A percentile compares a stretch with the other conserved stretches of the same genome.
These are phyloP conservation scores for Diadema setosum DNA, from an alignment of 35 echinoderm and acorn worm species.

Conservation along the genomic window DNA sequence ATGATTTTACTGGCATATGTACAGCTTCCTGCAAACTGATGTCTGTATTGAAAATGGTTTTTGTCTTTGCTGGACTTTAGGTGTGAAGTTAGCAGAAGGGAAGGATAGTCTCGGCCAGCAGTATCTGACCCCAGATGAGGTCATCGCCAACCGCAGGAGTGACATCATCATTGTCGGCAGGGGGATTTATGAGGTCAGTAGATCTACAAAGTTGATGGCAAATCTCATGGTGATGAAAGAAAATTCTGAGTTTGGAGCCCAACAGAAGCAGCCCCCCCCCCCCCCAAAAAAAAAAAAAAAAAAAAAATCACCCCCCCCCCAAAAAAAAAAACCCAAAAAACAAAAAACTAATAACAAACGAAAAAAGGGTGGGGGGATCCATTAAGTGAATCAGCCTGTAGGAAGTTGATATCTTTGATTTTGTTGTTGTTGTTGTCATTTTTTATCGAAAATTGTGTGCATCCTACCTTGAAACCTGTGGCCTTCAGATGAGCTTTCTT, in stretches of 20 bases:
- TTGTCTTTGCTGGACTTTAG: slow-evolving; percentile 26
- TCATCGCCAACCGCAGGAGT: slow-evolving; percentile 68
- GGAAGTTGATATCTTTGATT: no score
- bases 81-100: slow-evolving; percentile 80
- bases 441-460: no score
- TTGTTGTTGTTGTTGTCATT: no score
- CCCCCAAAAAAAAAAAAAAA: no score
- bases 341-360: not conserved
- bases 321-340: not conserved
- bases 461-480: no score
- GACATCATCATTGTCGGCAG: slow-evolving; percentile 97
- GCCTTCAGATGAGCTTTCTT: no score
- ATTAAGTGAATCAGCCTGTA: not conserved
- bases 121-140: slow-evolving; percentile 90
- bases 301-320: no score
- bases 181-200: slow-evolving; percentile 89
- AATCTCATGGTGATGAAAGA: not conserved
- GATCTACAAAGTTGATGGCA: not conserved
- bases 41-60: no score
- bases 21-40: no score
- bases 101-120: slow-evolving; percentile 74
- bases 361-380: not conserved
- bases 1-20: no score
- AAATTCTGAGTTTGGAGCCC: not conserved
- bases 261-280: no score